Conservation (phyloP, 2,113 vertebrate species). For the Anoura caudifer region DNA sequence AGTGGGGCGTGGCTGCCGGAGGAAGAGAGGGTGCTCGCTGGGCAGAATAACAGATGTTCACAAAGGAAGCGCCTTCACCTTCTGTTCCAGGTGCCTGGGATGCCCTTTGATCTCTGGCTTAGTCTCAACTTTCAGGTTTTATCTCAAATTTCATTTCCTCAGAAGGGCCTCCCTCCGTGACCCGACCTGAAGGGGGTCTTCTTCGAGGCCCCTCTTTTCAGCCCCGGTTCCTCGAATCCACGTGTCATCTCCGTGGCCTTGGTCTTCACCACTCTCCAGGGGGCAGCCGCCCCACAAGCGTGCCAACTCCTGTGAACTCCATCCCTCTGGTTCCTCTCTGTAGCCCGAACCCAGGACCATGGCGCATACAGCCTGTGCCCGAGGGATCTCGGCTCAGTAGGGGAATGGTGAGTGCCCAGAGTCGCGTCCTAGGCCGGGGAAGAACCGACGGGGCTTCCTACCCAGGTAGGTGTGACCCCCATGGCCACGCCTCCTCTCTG, state of each 20-base stretch:
- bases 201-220: background rate
- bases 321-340: rapidly evolving
- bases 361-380: rapidly evolving
- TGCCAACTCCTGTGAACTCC: rapidly evolving
- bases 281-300: rapidly evolving
- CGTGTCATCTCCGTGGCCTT: rapidly evolving
- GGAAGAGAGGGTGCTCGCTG: background rate
- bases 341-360: rapidly evolving
- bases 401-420: too few species aligned
- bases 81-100: background rate
- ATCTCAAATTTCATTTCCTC: background rate
- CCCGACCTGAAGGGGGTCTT: rapidly evolving
- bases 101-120: background rate
- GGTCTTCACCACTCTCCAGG: background rate
- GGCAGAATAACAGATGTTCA: background rate
- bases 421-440: too few species aligned
- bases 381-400: rapidly evolving
- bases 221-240: background rate
- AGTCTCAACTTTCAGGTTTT: background rate
- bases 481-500: background rate
- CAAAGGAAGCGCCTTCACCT: rapidly evolving
- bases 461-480: too few species aligned
- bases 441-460: background rate
- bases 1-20: background rate
- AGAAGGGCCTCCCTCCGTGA: background rate